Percentiles rank a stretch among this genome's conserved stretches.
phyloP scores from a whole-genome alignment of 2,113 vertebrate species.

The Archocentrus centrarchus region DNA sequence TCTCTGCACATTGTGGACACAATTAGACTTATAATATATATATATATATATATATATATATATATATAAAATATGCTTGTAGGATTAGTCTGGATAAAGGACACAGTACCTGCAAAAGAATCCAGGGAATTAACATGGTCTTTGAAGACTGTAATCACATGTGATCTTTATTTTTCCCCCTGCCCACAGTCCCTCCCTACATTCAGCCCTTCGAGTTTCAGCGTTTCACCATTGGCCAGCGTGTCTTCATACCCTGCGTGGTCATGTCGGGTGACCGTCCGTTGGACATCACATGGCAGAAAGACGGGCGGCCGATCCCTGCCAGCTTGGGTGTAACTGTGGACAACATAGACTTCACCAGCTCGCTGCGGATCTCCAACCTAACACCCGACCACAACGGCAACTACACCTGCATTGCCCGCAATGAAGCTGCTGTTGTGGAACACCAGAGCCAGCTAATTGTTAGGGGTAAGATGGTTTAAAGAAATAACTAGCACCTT shows the following conservation, averaged over 20 bases:
- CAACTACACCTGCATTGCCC: conserved; percentile 98
- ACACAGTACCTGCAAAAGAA: too few relatives aligned
- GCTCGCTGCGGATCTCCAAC: conserved; percentile 95
- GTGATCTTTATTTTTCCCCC: background rate
- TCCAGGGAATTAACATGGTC: too few relatives aligned
- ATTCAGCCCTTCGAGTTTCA: conserved; percentile 99
- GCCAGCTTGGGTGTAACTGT: conserved; percentile 95
- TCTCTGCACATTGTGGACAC: background rate
- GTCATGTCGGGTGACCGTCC: conserved; percentile 97
- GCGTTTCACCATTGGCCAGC: conserved; percentile 95
- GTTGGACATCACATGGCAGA: conserved; percentile 99
- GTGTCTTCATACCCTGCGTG: conserved; percentile 97
- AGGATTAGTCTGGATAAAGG: too few relatives aligned
- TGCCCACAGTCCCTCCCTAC: conserved; percentile 90
- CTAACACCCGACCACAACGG: conserved; percentile 97
- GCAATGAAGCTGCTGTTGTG: conserved; percentile 94
- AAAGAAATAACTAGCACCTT: conserved; percentile 4
- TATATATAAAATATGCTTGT: too few relatives aligned
- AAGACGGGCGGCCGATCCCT: conserved; percentile 93
- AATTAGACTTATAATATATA: background rate
- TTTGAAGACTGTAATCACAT: too few relatives aligned
- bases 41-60: too few relatives aligned
- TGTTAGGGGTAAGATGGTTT: conserved; percentile 87
- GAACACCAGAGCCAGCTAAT: conserved; percentile 98
- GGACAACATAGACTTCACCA: conserved; percentile 99